Base-by-base conservation (phyloP, 2,888 invertebrate genomes). In the Habrosyne pyritoides region DNA sequence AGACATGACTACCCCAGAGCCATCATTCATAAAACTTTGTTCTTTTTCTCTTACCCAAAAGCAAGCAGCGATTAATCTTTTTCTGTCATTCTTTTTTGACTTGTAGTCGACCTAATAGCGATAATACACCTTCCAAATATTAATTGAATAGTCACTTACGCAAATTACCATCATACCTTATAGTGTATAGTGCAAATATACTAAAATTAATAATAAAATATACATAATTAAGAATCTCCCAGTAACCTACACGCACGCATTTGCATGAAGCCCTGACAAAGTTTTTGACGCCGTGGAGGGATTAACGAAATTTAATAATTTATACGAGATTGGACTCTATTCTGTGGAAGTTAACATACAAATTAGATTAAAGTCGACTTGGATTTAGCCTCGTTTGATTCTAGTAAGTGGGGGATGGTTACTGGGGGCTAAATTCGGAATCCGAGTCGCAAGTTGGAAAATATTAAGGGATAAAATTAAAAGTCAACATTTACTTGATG, bases 161-260 rank as follows among this genome's bases (percentile, higher is more conserved):
- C 63, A 72, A 79, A 75, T 71, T 55, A 56, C 54, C 47, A 66
- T 60, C 64, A 56, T 58, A 55, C 55, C 56, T 47, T 55, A 54
- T 64, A 73, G 75, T 71, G 71, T 71, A 72, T 72, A 75, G 67
- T 75, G 77, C 59, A 74, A 75, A 79, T 71, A 65, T 73, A 71
- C 70, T 71, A 59, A 76, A 76, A 79, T 79, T 79, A 78, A 77
- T n/a, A n/a, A n/a, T n/a, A n/a, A n/a, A n/a, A n/a, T 76, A 79
- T 74, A 69, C 68, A 71, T 76, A 73, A 79, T 77, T 78, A 66
- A 69, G 73, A 76, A 66, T 75, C 68, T 59, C 57, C 61, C 62
- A 56, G 65, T 71, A 24, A 61, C 66, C 65, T 66, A 60, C 63
- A 57, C 50, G 59, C 64, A 58, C 50, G 58, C 59, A 76, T 76